phyloP scores from a whole-genome alignment of 1,140 invertebrate species.

The Apolygus lucorum region DNA sequence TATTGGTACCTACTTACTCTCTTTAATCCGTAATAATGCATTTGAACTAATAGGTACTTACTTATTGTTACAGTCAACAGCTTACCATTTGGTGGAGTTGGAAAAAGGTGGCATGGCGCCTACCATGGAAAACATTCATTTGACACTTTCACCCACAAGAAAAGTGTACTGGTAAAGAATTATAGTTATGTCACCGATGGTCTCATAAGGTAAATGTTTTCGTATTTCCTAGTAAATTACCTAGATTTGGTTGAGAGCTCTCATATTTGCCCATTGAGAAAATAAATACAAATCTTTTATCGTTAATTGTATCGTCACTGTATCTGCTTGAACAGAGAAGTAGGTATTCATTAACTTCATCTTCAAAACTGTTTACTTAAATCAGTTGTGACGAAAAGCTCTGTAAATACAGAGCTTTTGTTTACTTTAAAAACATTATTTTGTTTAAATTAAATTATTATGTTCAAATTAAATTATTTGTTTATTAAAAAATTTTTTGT shows the following conservation, averaged over 20 bases:
- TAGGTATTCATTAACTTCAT: not conserved
- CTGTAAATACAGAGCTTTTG: too few species aligned
- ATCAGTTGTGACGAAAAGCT: too few species aligned
- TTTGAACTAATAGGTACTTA: too few species aligned
- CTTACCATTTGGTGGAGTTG: conserved; percentile 78
- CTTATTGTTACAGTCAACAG: conserved; percentile 54
- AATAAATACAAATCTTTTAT: not conserved
- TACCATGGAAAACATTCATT: conserved; percentile 90
- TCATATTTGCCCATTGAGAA: not conserved
- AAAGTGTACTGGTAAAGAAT: conserved; percentile 68
- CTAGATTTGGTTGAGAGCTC: not conserved
- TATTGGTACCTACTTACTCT: too few species aligned
- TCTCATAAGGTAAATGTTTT: conserved; percentile 51
- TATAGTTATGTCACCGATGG: conserved; percentile 60
- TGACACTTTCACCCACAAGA: conserved; percentile 87
- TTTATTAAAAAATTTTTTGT: too few species aligned
- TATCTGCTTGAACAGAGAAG: not conserved
- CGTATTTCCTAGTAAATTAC: not conserved
- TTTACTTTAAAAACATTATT: too few species aligned
- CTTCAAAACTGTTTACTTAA: too few species aligned
- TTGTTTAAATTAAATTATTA: too few species aligned
- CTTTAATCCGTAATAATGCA: too few species aligned
- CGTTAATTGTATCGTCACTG: not conserved
- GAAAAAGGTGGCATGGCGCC: conserved; percentile 78
- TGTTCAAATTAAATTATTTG: too few species aligned